Base-by-base conservation (phyloP, 1,140 invertebrate species). In the Brachionus sp. region DNA sequence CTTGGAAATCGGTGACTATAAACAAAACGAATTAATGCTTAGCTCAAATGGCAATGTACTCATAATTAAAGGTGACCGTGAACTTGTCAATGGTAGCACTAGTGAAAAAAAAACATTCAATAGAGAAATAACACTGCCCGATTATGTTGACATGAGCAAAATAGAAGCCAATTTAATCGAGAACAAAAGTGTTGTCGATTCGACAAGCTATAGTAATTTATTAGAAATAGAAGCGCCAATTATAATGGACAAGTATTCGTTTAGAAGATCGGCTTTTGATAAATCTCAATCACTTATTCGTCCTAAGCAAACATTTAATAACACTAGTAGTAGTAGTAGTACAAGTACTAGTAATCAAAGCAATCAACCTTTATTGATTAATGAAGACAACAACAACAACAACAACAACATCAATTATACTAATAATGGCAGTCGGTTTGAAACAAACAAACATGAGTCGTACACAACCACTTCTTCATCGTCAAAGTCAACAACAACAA, bases 41-140 rank as follows among this genome's bases (percentile, higher is more conserved):
- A 70, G 39, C 33, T 39, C 44, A 0, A 44, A 75, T 29, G 82
- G 46, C 12, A 35, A 50, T 37, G 50, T 25, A 3, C 29, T 83
- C 0, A 39, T 83, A n/a, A 57, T 83, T 13, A 83, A 53, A 62
- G 82, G 82, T 35, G 82, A 83, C 35, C 66, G 68, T 37, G 64
- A 83, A 42, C 5, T 83, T 23, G 57, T 53, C 46, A 33, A 35
- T 25, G 82, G 82, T 1, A 35, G 16, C 5, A 25, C 66, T 5
- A 73, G 66, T 5, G 68, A 83, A 53, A 73, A 29, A 25, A 75
- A 83, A 68, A n/a, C 62, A 16, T 75, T 83, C n/a, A 75, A 64
- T 37, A n/a, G 68, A 16, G 66, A 83, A 53, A 33, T 83, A 35
- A 75, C 39, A 3, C 25, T 83, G 39, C 82, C 82, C 19, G 68